Evolutionary conservation across 1,140 invertebrate genomes (phyloP).

Genomic region (Zaprionus ghesquierei): DNA sequence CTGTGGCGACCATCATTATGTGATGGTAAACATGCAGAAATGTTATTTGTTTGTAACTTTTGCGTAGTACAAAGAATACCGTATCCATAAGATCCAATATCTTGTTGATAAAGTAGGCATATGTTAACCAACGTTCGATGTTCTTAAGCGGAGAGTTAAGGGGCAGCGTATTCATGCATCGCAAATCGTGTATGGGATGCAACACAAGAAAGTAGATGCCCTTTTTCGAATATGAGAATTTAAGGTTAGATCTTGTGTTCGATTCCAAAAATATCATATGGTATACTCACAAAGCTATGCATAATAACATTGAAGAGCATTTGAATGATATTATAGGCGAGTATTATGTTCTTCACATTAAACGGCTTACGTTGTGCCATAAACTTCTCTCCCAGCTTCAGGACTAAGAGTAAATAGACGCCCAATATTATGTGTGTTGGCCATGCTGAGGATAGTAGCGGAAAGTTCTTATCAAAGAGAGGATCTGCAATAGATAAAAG

Average conservation of each 20-base stretch:
- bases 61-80: conserved; percentile 92
- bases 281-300: conserved; percentile 10
- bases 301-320: conserved; percentile 57
- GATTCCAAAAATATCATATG: background rate
- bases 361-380: conserved; percentile 93
- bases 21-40: conserved; percentile 95
- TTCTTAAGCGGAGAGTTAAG: background rate
- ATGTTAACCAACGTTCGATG: conserved; percentile 1
- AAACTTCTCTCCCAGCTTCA: conserved; percentile 86
- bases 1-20: conserved; percentile 71
- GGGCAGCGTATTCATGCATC: background rate
- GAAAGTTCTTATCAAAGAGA: background rate
- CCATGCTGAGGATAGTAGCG: conserved; percentile 1
- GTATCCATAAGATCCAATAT: conserved; percentile 87
- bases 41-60: conserved; percentile 92
- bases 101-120: conserved; percentile 50
- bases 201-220: background rate
- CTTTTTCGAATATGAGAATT: background rate
- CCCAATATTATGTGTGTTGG: background rate
- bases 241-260: background rate
- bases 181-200: background rate
- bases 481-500: background rate
- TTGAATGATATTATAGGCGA: conserved; percentile 91
- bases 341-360: conserved; percentile 87
- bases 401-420: conserved; percentile 1